Conservation (phyloP, 2,888 invertebrate genomes). For the Cyrtodaria siliqua region DNA sequence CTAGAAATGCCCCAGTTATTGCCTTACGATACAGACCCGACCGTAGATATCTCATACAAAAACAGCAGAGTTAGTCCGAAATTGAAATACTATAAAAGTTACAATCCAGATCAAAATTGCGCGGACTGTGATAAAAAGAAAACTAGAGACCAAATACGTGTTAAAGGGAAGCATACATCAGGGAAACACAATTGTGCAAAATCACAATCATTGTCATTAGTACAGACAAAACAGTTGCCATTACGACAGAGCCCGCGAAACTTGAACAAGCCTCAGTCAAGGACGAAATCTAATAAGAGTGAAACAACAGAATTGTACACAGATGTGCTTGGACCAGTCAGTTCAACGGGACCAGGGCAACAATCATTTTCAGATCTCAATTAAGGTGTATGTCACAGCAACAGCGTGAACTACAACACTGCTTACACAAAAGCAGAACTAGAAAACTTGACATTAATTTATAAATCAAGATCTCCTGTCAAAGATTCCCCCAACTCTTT, state of each 20-base stretch:
- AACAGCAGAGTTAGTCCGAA: constrained; percentile 44
- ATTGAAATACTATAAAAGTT: constrained; percentile 20
- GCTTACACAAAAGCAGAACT: constrained; percentile 1
- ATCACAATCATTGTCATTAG: constrained; percentile 10
- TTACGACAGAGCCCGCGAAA: constrained; percentile 41
- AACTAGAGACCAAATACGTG: background rate
- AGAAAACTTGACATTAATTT: background rate
- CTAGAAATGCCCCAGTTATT: constrained; percentile 56
- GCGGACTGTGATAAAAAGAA: background rate
- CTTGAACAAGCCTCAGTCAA: constrained; percentile 2
- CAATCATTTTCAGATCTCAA: background rate
- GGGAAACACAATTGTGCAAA: constrained; percentile 11
- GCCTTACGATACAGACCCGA: constrained; percentile 53
- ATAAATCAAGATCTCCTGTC: background rate
- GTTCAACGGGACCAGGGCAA: background rate
- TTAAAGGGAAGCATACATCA: background rate
- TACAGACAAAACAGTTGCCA: constrained; percentile 5
- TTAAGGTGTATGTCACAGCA: too few species aligned
- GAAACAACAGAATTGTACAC: too few species aligned
- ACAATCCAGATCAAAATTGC: background rate
- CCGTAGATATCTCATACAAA: constrained; percentile 19
- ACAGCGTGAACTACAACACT: background rate
- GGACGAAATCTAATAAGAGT: background rate
- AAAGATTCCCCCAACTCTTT: constrained; percentile 7
- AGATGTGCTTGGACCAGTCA: background rate